These are phyloP conservation scores for Tinea trinotella DNA, from an alignment of 2,888 invertebrate species.

Conservation along the genomic window DNA sequence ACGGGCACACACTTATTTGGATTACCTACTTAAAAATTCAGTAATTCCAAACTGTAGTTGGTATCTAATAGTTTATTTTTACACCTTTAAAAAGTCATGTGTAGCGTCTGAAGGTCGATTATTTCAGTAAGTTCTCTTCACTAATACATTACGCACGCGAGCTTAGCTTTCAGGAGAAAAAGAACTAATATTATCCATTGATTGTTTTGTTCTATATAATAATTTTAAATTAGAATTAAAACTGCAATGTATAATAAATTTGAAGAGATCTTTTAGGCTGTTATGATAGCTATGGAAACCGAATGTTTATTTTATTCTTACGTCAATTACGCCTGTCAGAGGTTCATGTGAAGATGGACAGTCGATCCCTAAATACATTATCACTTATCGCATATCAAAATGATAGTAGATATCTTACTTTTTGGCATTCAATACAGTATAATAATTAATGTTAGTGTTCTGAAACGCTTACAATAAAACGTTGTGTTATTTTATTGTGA, in stretches of 20 bases:
- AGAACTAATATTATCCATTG: neutral
- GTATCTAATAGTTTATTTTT: neutral
- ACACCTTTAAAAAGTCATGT: neutral
- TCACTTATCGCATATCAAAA: neutral
- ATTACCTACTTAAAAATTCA: no score
- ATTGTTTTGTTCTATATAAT: neutral
- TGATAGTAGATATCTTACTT: slow-evolving; percentile 7
- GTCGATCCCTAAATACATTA: slow-evolving; percentile 4
- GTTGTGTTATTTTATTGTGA: neutral
- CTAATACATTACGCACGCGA: neutral
- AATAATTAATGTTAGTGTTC: neutral
- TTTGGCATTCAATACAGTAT: slow-evolving; percentile 6
- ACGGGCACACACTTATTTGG: no score
- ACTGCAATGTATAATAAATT: neutral
- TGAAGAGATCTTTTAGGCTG: neutral
- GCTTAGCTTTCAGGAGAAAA: neutral
- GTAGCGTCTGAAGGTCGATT: neutral
- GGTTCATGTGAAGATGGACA: neutral
- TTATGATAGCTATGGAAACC: neutral
- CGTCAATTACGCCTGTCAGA: neutral
- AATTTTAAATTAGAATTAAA: neutral
- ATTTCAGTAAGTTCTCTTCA: neutral
- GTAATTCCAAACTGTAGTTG: no score
- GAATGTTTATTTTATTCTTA: slow-evolving; percentile 5
- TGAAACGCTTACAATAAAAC: neutral